Percentiles rank a stretch among this genome's conserved stretches.
These are phyloP conservation scores for Apotomis capreana DNA, from an alignment of 2,888 invertebrate species.

Conservation along the genomic window DNA sequence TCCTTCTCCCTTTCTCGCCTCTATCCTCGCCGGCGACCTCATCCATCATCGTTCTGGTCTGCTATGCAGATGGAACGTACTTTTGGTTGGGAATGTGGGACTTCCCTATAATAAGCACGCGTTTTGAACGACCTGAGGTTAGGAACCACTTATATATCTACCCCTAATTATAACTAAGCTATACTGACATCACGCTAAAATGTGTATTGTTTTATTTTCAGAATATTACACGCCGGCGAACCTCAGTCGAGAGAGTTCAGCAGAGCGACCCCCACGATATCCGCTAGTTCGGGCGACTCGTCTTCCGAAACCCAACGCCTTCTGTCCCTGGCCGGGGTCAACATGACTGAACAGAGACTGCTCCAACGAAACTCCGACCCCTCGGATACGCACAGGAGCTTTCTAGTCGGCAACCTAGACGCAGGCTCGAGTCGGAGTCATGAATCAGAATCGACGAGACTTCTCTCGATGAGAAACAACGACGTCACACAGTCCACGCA, in stretches of 20 bases:
- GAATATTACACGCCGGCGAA: constrained; percentile 75
- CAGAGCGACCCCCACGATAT: constrained; percentile 67
- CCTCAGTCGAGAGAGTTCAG: constrained; percentile 69
- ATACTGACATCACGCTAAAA: background rate
- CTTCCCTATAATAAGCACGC: constrained; percentile 39
- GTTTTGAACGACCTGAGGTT: constrained; percentile 29
- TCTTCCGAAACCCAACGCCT: constrained; percentile 79
- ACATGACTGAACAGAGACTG: constrained; percentile 82
- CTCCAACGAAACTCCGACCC: constrained; percentile 81
- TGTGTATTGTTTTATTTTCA: constrained; percentile 56
- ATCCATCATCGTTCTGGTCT: constrained; percentile 18
- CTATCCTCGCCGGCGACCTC: constrained; percentile 29
- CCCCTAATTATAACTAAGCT: background rate
- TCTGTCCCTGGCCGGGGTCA: constrained; percentile 78
- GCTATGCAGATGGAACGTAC: constrained; percentile 2
- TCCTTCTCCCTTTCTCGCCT: constrained; percentile 32
- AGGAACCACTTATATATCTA: constrained; percentile 17
- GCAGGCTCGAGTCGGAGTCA: constrained; percentile 62
- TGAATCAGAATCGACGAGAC: constrained; percentile 73
- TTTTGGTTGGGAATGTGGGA: constrained; percentile 23
- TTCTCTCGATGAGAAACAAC: constrained; percentile 77
- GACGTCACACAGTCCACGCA: constrained; percentile 78
- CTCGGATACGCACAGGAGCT: constrained; percentile 79
- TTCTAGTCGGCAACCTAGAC: constrained; percentile 76
- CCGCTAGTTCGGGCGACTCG: constrained; percentile 65